Conservation (phyloP, 2,888 invertebrate genomes). For the Serripes groenlandicus region DNA sequence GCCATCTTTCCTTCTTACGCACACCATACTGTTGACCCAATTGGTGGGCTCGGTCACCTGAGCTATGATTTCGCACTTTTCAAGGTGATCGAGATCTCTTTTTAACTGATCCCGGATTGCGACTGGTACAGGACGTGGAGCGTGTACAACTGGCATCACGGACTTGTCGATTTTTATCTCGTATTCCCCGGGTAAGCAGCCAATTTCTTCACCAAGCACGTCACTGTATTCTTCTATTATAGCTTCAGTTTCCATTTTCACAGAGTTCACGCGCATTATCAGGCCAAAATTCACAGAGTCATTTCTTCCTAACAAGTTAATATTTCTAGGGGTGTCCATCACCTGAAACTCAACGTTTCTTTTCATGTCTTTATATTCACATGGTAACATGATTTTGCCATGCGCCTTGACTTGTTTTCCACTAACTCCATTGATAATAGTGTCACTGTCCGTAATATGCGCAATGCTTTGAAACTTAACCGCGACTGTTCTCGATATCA, state of each 20-base stretch:
- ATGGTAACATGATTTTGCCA: conserved; percentile 41
- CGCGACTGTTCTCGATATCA: conserved; percentile 32
- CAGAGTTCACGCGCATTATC: conserved; percentile 30
- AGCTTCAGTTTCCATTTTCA: conserved; percentile 5
- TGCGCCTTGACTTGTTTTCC: conserved; percentile 20
- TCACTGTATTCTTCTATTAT: conserved; percentile 24
- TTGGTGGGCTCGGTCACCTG: conserved; percentile 21
- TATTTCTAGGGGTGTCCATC: conserved; percentile 23
- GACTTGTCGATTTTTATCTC: conserved; percentile 29
- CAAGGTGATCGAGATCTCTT: conserved; percentile 28
- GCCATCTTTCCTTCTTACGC: conserved; percentile 23
- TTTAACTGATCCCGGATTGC: conserved; percentile 42
- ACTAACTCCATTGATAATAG: conserved; percentile 31
- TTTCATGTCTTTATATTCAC: conserved; percentile 23
- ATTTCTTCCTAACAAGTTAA: conserved; percentile 37
- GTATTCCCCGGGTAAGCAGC: conserved; percentile 44
- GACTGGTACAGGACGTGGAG: conserved; percentile 29
- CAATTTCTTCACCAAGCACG: conserved; percentile 21
- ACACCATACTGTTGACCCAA: conserved; percentile 54
- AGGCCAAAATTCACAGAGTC: conserved; percentile 45
- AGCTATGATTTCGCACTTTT: conserved; percentile 17
- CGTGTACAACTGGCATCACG: conserved; percentile 10
- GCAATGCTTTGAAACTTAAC: conserved; percentile 28
- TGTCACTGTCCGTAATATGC: conserved; percentile 2
- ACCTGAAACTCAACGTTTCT: conserved; percentile 31